Evolutionary conservation across 92 coral and sea anemone genomes (phyloP), one percentile per base, ranked within the genome.

Genomic region (Pocillopora meandrina): DNA sequence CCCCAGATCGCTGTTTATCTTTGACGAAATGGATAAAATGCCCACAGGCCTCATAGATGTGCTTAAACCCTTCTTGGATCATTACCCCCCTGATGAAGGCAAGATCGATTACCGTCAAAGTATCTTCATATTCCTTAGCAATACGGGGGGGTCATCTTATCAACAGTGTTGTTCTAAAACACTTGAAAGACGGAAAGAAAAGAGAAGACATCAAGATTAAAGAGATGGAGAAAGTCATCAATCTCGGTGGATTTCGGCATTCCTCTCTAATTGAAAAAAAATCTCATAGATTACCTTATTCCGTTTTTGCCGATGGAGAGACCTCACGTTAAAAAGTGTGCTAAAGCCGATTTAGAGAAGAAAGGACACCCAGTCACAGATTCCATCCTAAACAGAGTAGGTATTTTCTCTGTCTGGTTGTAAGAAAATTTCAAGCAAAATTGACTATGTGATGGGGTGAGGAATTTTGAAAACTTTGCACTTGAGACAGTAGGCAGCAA

Each of bases 1-100:
- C 79, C 74, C 89, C 13, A 89, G 91, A 62, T 89, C 97, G 11
- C 10, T 95, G 85, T 95, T 95, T 84, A 95, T 95, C 15, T 95
- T 95, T 80, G 98, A 95, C 70, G 98, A 95, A 80, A 95, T 95
- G 95, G 98, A 95, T 69, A 95, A 95, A 85, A 92, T 94, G 91
- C 98, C 95, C 2, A 71, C 56, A 18, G 98, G 98, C 9, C 90
- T 95, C 12, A 91, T 94, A 17, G 98, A 93, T 80, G 94, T 90
- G 65, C 82, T 95, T 12, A 92, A 94, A 52, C 98, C 98, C 14
- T 95, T 86, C 72, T 66, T 95, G 36, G 98, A 95, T 71, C 92
- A 95, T 57, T 88, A 93, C 72, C 89, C 52, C 52, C 8, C 84
- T 13, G 91, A 93, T 13, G 89, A 92, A 2, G 93, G 79, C 19